Conservation (phyloP, 2,888 invertebrate genomes). For the Rhopalosiphum nymphaeae region DNA sequence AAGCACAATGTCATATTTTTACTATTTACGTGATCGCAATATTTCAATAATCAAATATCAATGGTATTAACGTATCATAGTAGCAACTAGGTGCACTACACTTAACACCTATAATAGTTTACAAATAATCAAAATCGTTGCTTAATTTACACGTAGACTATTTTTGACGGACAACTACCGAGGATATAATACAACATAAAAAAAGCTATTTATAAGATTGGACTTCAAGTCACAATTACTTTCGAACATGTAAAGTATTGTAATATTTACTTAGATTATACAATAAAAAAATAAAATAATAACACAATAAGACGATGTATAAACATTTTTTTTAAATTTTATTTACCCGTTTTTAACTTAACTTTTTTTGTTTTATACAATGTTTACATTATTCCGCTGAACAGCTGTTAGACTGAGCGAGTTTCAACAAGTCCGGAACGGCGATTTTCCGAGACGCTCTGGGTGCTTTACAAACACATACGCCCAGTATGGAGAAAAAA, state of each 20-base stretch:
- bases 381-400: not conserved
- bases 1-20: not conserved
- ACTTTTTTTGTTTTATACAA: conserved; percentile 9
- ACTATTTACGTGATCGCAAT: not conserved
- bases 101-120: not conserved
- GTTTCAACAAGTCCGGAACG: conserved; percentile 55
- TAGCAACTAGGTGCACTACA: not conserved
- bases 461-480: conserved; percentile 35
- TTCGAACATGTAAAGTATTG: not conserved
- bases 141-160: not conserved
- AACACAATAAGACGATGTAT: not conserved
- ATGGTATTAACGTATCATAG: not conserved
- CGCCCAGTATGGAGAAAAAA: not conserved
- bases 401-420: conserved; percentile 36
- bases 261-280: not conserved
- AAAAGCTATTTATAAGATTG: not conserved
- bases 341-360: conserved; percentile 2
- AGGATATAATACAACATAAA: not conserved
- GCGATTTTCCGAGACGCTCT: conserved; percentile 41
- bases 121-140: not conserved
- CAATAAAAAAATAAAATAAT: not conserved
- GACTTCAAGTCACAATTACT: not conserved
- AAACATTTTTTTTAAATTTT: not conserved
- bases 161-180: not conserved
- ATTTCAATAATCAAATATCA: not conserved